phyloP scores from a whole-genome alignment of 2,113 vertebrate species.

The Sylvicapra grimmia region DNA sequence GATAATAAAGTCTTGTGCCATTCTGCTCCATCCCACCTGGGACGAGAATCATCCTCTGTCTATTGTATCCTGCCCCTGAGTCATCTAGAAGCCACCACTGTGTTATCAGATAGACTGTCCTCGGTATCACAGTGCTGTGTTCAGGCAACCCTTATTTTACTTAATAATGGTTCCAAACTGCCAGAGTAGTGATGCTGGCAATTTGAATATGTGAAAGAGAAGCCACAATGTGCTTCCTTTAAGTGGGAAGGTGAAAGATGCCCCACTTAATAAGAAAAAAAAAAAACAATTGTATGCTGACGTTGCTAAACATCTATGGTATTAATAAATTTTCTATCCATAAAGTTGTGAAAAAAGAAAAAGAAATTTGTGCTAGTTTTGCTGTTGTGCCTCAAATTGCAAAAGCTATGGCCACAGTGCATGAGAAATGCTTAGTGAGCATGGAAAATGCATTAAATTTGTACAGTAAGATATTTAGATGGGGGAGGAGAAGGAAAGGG shows the following conservation, averaged over 20 bases:
- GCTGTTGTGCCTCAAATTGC: background rate
- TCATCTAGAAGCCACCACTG: background rate
- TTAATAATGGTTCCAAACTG: background rate
- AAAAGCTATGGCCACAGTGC: background rate
- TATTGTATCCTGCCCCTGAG: background rate
- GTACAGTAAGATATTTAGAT: background rate
- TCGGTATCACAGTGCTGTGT: background rate
- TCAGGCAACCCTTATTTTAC: background rate
- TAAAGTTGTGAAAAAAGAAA: background rate
- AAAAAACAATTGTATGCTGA: background rate
- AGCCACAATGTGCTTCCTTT: rapidly evolving
- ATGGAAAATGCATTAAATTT: background rate
- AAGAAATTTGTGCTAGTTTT: background rate
- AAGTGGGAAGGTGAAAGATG: background rate
- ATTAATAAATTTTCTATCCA: background rate
- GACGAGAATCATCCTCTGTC: background rate
- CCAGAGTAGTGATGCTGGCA: background rate
- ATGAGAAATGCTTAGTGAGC: background rate
- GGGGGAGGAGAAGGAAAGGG: background rate
- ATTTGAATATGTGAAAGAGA: background rate
- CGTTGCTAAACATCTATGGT: background rate
- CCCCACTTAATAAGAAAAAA: background rate
- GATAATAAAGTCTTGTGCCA: background rate
- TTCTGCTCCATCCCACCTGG: background rate
- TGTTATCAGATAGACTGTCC: background rate